phyloP scores from a whole-genome alignment of 2,113 vertebrate genomes.

The Suricata suricatta region DNA sequence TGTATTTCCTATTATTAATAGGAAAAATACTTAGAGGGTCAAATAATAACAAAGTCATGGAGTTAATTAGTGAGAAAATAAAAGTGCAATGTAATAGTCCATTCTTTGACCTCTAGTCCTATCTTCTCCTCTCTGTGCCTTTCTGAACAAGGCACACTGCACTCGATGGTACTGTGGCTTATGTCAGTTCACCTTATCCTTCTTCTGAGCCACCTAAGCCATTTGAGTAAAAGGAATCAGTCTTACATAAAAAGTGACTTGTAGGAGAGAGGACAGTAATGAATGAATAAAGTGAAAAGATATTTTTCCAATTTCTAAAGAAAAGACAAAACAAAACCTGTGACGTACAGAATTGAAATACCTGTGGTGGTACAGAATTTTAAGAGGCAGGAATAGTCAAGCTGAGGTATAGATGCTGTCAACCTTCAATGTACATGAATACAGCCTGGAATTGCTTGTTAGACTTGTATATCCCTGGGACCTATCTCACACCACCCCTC shows the following conservation, averaged over 20 bases:
- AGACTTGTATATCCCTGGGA: accelerated
- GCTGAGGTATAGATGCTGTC: accelerated
- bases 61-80: background rate
- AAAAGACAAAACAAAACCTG: background rate
- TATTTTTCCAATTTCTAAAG: background rate
- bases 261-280: background rate
- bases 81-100: background rate
- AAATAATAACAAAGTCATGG: background rate
- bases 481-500: accelerated
- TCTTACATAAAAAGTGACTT: background rate
- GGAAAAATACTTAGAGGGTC: background rate
- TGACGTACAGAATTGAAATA: background rate
- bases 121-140: background rate
- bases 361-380: background rate
- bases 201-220: background rate
- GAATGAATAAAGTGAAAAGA: background rate
- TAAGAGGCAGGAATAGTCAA: background rate
- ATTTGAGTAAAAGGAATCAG: background rate
- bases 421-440: background rate
- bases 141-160: background rate
- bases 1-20: background rate
- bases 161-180: background rate
- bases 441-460: background rate
- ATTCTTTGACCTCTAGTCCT: background rate
- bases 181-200: background rate